Conservation (phyloP, 2,888 invertebrate species). For the Apodemia hepburni region DNA sequence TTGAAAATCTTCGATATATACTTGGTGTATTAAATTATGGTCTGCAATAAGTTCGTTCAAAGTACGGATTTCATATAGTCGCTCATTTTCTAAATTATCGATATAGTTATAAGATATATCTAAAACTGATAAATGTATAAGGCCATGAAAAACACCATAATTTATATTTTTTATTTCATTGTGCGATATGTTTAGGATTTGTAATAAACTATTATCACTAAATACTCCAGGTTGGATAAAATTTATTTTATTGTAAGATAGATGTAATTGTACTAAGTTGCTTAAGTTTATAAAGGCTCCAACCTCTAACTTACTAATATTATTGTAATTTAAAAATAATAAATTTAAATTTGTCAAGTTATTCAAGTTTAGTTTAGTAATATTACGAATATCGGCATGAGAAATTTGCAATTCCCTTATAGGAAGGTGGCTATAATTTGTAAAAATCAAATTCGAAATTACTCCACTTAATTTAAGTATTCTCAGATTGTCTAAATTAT, state of each 20-base stretch:
- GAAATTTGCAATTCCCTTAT: neutral
- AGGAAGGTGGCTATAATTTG: neutral
- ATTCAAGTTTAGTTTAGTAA: neutral
- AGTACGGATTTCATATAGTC: neutral
- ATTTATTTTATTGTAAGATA: neutral
- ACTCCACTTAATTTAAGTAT: neutral
- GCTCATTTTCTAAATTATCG: neutral
- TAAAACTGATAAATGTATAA: neutral
- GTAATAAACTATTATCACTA: neutral
- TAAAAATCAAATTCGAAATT: neutral
- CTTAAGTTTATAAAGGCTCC: neutral
- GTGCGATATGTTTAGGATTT: neutral
- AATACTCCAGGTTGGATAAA: neutral
- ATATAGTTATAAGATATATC: neutral
- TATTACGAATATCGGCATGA: neutral
- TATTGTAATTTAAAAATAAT: neutral
- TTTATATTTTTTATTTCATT: neutral
- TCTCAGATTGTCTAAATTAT: neutral
- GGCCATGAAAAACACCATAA: neutral
- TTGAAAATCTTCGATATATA: neutral
- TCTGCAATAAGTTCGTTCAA: slow-evolving; percentile 1
- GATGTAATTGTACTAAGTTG: neutral
- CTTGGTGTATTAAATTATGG: neutral
- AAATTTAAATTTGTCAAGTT: neutral
- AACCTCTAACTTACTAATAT: neutral